Conservation (phyloP, 2,888 invertebrate genomes). For the Molorchus minor region DNA sequence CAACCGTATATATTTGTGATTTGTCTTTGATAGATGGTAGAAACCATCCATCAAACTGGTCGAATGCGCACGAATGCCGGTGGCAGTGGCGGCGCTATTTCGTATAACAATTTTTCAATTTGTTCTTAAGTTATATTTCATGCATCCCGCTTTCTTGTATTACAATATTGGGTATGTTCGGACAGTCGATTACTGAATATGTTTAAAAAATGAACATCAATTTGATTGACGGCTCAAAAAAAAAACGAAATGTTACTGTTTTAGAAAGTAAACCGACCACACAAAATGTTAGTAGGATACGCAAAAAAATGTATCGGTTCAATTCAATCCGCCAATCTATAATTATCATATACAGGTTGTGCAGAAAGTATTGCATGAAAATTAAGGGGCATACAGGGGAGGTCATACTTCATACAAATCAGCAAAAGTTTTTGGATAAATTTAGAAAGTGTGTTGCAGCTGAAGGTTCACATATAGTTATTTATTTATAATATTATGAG, state of each 20-base stretch:
- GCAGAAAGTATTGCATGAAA: too few relatives aligned
- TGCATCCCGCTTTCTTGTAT: not conserved
- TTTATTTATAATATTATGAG: too few relatives aligned
- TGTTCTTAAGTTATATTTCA: not conserved
- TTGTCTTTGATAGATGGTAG: conserved; percentile 63
- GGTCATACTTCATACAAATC: too few relatives aligned
- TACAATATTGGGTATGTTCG: not conserved
- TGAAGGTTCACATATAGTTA: too few relatives aligned
- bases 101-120: not conserved
- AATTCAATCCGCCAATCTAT: too few relatives aligned
- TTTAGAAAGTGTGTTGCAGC: too few relatives aligned
- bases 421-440: too few relatives aligned
- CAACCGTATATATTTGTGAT: conserved; percentile 57
- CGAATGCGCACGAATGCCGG: conserved; percentile 51
- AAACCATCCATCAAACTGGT: conserved; percentile 60
- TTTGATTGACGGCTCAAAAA: not conserved
- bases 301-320: too few relatives aligned
- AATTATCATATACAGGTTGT: too few relatives aligned
- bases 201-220: not conserved
- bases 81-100: conserved; percentile 37
- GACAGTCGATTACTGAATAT: not conserved
- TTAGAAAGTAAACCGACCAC: not conserved
- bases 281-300: too few relatives aligned
- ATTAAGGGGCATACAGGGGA: too few relatives aligned
- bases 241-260: not conserved